These are phyloP conservation scores for Eutrigla gurnardus DNA, from an alignment of 2,797 vertebrate genomes.

Conservation along the genomic window DNA sequence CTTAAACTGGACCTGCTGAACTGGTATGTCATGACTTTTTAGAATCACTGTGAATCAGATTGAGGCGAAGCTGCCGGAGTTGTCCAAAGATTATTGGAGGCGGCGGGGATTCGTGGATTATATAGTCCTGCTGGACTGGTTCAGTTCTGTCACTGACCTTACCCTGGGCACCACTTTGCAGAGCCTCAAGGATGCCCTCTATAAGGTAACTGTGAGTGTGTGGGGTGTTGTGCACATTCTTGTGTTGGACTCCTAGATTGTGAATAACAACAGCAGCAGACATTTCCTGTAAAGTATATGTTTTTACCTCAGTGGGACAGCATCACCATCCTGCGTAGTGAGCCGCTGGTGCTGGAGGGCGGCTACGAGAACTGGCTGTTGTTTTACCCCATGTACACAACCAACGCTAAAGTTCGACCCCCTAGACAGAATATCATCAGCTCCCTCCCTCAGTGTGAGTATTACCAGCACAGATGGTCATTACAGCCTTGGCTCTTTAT, in stretches of 20 bases:
- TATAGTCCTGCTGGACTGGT: constrained; percentile 95
- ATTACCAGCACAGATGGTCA: constrained; percentile 2
- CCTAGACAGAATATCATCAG: constrained; percentile 85
- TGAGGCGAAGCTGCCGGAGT: constrained; percentile 90
- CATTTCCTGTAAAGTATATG: constrained; percentile 10
- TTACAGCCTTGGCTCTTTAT: not conserved
- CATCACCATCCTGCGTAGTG: constrained; percentile 90
- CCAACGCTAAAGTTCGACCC: constrained; percentile 92
- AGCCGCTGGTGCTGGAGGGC: constrained; percentile 95
- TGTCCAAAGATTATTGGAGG: constrained; percentile 90
- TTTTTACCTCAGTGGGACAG: constrained; percentile 92
- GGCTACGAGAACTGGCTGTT: constrained; percentile 99
- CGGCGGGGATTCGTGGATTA: constrained; percentile 90
- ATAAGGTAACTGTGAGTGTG: constrained; percentile 84
- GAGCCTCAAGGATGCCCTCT: constrained; percentile 98
- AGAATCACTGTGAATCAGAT: constrained; percentile 94
- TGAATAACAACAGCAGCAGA: constrained; percentile 11
- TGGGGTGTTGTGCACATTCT: not conserved
- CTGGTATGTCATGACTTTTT: constrained; percentile 34
- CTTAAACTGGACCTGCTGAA: not conserved
- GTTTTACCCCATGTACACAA: constrained; percentile 96
- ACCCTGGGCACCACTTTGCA: constrained; percentile 90
- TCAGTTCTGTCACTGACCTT: constrained; percentile 90
- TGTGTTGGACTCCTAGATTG: not conserved
- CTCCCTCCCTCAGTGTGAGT: constrained; percentile 91